Conservation (phyloP, 2,113 vertebrate species). For the Cromileptes altivelis region DNA sequence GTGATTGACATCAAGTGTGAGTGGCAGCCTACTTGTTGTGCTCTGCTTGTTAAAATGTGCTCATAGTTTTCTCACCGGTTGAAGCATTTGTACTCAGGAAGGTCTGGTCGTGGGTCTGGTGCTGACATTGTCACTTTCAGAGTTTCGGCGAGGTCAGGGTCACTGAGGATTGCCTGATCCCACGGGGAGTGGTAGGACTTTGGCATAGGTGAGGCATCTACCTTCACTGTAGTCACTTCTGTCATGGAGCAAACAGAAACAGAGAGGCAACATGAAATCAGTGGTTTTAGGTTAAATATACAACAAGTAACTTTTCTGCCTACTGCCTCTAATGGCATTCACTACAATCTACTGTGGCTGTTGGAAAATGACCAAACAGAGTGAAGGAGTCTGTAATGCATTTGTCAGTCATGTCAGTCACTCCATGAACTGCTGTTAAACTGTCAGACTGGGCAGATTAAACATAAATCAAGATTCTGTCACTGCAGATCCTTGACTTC, state of each 20-base stretch:
- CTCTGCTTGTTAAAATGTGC: neutral
- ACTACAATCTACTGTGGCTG: too few species aligned
- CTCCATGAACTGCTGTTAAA: too few species aligned
- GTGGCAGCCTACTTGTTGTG: neutral
- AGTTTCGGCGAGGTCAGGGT: slow-evolving; percentile 91
- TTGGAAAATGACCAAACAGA: too few species aligned
- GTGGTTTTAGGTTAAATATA: too few species aligned
- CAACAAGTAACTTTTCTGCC: too few species aligned
- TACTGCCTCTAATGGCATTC: too few species aligned
- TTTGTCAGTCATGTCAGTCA: too few species aligned
- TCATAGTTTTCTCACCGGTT: slow-evolving; percentile 89
- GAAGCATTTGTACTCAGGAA: slow-evolving; percentile 93
- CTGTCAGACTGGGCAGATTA: too few species aligned
- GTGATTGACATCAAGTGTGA: slow-evolving; percentile 54
- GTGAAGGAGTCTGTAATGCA: too few species aligned
- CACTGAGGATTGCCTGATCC: slow-evolving; percentile 93
- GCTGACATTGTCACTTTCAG: slow-evolving; percentile 89
- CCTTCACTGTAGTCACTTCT: slow-evolving; percentile 89
- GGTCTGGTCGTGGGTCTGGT: slow-evolving; percentile 86
- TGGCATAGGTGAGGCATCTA: slow-evolving; percentile 88
- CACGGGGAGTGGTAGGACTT: slow-evolving; percentile 97
- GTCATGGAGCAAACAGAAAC: slow-evolving; percentile 88
- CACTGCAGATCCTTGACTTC: too few species aligned
- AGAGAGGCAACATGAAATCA: slow-evolving; percentile 37
- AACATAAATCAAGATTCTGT: too few species aligned